A percentile compares a stretch with the other conserved stretches of the same genome.
Evolutionary conservation across 1,140 invertebrate species (phyloP).

Genomic region (Cydia pomonella): DNA sequence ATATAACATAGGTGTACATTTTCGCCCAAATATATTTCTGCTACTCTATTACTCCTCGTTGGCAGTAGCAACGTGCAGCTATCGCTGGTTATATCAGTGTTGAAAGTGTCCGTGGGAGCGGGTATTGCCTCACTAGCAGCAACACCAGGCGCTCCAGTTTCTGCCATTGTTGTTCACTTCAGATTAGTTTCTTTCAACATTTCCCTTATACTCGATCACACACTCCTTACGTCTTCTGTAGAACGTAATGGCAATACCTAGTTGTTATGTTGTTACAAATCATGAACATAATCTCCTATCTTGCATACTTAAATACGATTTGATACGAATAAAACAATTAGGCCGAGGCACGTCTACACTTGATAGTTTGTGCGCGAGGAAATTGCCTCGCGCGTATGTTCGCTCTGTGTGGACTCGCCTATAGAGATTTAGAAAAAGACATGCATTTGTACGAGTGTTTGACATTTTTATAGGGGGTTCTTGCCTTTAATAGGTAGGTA

Average conservation of each 20-base stretch:
- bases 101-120: constrained; percentile 56
- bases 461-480: too few relatives aligned
- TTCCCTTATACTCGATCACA: constrained; percentile 29
- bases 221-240: neutral
- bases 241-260: neutral
- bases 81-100: constrained; percentile 48
- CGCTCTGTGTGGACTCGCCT: too few relatives aligned
- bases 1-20: neutral
- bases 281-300: neutral
- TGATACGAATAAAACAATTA: too few relatives aligned
- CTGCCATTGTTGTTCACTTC: constrained; percentile 45
- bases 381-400: too few relatives aligned
- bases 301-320: too few relatives aligned
- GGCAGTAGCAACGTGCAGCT: constrained; percentile 38
- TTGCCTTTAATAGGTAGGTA: too few relatives aligned
- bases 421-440: too few relatives aligned
- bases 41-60: neutral
- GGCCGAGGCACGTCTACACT: too few relatives aligned
- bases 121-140: constrained; percentile 42
- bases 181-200: constrained; percentile 39
- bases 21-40: neutral
- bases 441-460: too few relatives aligned
- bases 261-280: neutral
- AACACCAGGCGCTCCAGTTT: constrained; percentile 50
- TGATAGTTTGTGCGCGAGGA: too few relatives aligned